Evolutionary conservation across 2,888 invertebrate genomes (phyloP), one percentile per base, ranked within the genome.

Genomic region (Phrixothrix hirtus): DNA sequence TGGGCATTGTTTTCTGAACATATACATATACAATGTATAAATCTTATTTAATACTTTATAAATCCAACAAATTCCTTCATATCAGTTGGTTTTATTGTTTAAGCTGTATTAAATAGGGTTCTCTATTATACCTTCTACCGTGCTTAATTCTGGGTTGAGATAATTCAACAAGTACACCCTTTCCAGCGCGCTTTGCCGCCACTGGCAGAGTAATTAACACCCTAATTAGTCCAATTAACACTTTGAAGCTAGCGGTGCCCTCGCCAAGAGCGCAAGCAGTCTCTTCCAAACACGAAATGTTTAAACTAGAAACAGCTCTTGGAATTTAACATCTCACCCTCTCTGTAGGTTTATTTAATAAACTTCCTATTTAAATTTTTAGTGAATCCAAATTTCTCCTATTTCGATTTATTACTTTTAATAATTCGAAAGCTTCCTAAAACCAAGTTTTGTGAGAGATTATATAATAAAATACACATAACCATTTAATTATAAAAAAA

Each of bases 171-270:
- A 59, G 59, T 59, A 55, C 50, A 39, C 58, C 39, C 45, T 43
- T 50, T 38, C 43, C 41, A 31, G 38, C 46, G 39, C 43, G 49
- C 47, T 45, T 49, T 39, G 45, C 55, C 50, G 52, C 54, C 47
- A 52, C 55, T 53, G 49, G 41, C 51, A 43, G 45, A 55, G 58
- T 57, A 57, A 59, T 57, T 59, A 59, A 55, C 37, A 54, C 53
- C 45, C 55, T 54, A 59, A 59, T 59, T 59, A 52, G 55, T 49
- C 52, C 55, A 59, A 59, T 59, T 59, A 59, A 55, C 59, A 57
- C 52, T 55, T 53, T 43, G 42, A 41, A 52, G 42, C 52, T 52
- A 52, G 52, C 52, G 46, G 52, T 52, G 46, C 41, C 46, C 52
- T 48, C 42, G 45, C 49, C 49, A 49, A 49, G 49, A 55, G 54